phyloP scores from a whole-genome alignment of 2,113 vertebrate species.

The Mobula birostris region DNA sequence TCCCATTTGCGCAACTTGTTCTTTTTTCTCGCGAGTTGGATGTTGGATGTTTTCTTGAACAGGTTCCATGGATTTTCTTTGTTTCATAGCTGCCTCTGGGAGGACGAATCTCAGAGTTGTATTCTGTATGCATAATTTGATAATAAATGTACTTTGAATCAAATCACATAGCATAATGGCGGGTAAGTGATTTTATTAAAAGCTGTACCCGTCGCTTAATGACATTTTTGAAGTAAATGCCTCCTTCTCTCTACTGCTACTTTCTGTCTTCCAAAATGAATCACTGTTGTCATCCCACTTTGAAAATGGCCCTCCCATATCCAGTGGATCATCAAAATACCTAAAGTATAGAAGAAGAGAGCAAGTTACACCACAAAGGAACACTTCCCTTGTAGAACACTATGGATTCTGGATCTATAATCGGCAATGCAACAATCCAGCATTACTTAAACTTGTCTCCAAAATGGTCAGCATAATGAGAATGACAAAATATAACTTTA shows the following conservation, averaged over 20 bases:
- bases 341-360: slow-evolving; percentile 44
- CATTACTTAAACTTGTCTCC: not conserved
- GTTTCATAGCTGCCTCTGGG: too few relatives aligned
- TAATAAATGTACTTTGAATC: too few relatives aligned
- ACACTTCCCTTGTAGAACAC: not conserved
- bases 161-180: too few relatives aligned
- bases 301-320: slow-evolving; percentile 56
- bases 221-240: slow-evolving; percentile 57
- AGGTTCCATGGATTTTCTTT: too few relatives aligned
- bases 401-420: not conserved
- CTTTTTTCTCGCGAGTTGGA: too few relatives aligned
- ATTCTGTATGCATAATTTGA: too few relatives aligned
- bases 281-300: slow-evolving; percentile 67
- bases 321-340: slow-evolving; percentile 62
- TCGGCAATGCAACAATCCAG: too few relatives aligned
- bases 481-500: not conserved
- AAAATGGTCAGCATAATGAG: not conserved
- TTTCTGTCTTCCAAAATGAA: slow-evolving; percentile 70
- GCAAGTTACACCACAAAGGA: not conserved
- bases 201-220: slow-evolving; percentile 65
- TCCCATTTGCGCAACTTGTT: too few relatives aligned
- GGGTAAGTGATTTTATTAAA: not conserved
- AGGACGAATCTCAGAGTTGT: too few relatives aligned
- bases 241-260: slow-evolving; percentile 59
- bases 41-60: too few relatives aligned